Evolutionary conservation across 2,888 invertebrate species (phyloP), one percentile per base, ranked within the genome.

Genomic region (Harpagoxenus sublaevis): DNA sequence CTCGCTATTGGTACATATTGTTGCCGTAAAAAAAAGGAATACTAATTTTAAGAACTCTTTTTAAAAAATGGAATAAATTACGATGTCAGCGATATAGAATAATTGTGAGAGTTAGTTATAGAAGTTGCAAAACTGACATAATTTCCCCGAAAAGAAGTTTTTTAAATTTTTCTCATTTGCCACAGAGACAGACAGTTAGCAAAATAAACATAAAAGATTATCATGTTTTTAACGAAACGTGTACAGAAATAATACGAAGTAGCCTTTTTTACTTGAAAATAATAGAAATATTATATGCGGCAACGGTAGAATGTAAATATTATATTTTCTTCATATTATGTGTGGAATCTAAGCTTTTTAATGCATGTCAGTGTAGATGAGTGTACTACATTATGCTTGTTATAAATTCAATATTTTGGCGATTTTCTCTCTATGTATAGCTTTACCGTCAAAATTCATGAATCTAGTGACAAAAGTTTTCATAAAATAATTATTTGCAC

Each of bases 111-210:
- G 4, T 23, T 45, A 35, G 31, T 31, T 6, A 62, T 31, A 28
- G 12, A 12, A 62, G 9, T 62, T 48, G 12, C 8, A 48, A 45
- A 55, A 42, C 57, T 55, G 57, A 42, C 55, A 42, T 28, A 73
- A 73, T 57, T 73, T 73, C 3, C 39, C 1, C 3, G 42, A 73
- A 42, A 15, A 23, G 23, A 73, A 73, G 5, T 39, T 71, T 39
- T 53, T 4, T n/a, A 39, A 23, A 42, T 0, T 18, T 28, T 6
- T 42, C 15, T 18, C 10, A 57, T 28, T 42, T 73, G 1, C 8
- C 10, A 48, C 10, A 28, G 10, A 10, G 4, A 73, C 55, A 73
- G 55, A 57, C 15, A 71, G 8, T 74, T n/a, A 48, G 63, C 12
- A 12, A 74, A 28, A 63, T 15, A 75, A 63, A 75, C 9, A 65